Conservation (phyloP, 2,888 invertebrate species). For the Tanypteryx hageni region DNA sequence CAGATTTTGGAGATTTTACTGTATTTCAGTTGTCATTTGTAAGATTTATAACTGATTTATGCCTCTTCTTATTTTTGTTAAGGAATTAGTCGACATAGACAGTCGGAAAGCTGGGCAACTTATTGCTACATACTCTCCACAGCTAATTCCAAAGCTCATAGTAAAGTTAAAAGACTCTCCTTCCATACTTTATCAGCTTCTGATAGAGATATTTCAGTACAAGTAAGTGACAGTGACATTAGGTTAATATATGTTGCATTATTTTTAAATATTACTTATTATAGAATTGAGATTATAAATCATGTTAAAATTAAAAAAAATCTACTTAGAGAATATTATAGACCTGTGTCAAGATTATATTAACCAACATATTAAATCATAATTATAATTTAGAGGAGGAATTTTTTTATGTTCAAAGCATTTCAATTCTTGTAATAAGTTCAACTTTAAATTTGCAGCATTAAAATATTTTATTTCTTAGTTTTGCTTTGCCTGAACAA, state of each 20-base stretch:
- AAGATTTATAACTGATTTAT: too few species aligned
- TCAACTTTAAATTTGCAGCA: background rate
- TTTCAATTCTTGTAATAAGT: background rate
- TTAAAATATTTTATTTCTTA: background rate
- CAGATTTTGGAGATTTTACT: too few species aligned
- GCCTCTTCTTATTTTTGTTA: conserved; percentile 71
- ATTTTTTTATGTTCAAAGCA: too few species aligned
- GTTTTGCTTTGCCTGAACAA: conserved; percentile 10
- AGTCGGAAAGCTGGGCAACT: conserved; percentile 81
- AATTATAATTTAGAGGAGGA: too few species aligned
- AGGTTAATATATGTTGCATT: conserved; percentile 45
- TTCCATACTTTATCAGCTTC: conserved; percentile 77
- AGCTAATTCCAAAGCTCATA: conserved; percentile 75
- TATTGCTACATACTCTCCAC: conserved; percentile 78
- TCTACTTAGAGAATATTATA: background rate
- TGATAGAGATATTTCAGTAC: conserved; percentile 78
- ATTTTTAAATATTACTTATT: background rate
- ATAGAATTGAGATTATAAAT: background rate
- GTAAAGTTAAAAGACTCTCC: conserved; percentile 75
- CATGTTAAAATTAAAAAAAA: background rate
- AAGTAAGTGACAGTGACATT: conserved; percentile 71
- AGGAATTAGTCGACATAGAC: conserved; percentile 80
- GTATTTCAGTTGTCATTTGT: too few species aligned
- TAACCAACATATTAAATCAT: too few species aligned
- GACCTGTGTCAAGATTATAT: too few species aligned